Evolutionary conservation across 2,113 vertebrate species (phyloP).

Genomic region (Azemiops feae): DNA sequence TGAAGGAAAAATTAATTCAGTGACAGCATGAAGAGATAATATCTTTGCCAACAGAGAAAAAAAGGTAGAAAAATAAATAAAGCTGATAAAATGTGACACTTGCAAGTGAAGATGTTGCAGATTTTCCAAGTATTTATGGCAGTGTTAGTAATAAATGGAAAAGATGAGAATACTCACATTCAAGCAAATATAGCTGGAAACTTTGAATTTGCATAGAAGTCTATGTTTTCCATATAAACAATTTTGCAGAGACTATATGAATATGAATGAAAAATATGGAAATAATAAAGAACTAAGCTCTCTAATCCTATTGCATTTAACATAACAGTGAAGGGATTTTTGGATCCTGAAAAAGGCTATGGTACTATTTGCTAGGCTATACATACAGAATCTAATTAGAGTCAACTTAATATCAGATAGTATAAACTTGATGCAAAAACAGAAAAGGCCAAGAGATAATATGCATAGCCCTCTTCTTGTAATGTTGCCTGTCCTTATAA

Average conservation of each 20-base stretch:
- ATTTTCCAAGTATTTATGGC: conserved; percentile 36
- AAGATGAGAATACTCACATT: conserved; percentile 12
- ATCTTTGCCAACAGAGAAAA: conserved; percentile 10
- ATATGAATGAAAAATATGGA: conserved; percentile 7
- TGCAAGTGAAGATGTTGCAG: conserved; percentile 13
- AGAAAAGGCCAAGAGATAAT: background rate
- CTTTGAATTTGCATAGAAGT: conserved; percentile 13
- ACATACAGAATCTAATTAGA: background rate
- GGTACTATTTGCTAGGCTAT: background rate
- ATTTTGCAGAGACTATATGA: conserved; percentile 7
- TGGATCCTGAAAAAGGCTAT: background rate
- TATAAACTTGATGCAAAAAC: background rate
- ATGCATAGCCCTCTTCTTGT: background rate
- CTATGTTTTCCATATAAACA: conserved; percentile 6
- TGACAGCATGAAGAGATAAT: conserved; percentile 20
- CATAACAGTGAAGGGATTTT: background rate
- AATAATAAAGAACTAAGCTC: background rate
- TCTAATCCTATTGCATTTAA: background rate
- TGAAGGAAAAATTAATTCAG: conserved; percentile 13
- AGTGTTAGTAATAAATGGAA: conserved; percentile 25
- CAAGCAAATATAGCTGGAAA: conserved; percentile 3
- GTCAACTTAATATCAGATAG: background rate
- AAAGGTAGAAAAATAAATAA: conserved; percentile 37
- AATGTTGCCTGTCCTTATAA: background rate
- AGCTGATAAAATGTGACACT: conserved; percentile 28